These are phyloP conservation scores for Pogoniulus pusillus DNA, from an alignment of 2,797 vertebrate genomes.

Conservation along the genomic window DNA sequence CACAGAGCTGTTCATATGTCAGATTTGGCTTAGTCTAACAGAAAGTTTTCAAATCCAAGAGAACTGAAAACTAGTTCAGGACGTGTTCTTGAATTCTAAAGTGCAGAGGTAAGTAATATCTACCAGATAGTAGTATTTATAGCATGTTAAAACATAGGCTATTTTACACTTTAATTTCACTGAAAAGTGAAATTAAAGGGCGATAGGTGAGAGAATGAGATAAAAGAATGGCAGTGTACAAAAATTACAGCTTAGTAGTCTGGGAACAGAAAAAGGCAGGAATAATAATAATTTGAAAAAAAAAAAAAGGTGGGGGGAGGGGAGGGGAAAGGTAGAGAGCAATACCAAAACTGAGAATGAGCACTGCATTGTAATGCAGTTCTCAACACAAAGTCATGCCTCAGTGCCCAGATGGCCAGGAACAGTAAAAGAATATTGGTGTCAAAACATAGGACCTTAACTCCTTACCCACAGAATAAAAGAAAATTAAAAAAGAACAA, in stretches of 20 bases:
- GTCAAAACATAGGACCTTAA: background rate
- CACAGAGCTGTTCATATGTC: background rate
- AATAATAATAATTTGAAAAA: no score
- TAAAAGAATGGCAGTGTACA: background rate
- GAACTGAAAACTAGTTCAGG: background rate
- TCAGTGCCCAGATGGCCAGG: background rate
- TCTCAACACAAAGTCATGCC: conserved; percentile 22
- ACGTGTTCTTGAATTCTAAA: background rate
- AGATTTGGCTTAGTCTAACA: background rate
- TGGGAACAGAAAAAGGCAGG: background rate
- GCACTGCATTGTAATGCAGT: background rate
- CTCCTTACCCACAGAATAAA: background rate
- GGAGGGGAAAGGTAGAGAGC: background rate
- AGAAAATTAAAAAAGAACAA: background rate
- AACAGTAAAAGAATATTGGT: conserved; percentile 1
- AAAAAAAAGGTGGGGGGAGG: background rate
- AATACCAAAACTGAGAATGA: background rate
- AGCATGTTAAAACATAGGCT: background rate
- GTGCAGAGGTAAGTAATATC: background rate
- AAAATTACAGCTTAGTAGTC: background rate
- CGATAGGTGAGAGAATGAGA: background rate
- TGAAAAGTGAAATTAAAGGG: background rate
- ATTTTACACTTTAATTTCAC: background rate
- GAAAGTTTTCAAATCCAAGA: background rate
- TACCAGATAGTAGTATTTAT: background rate